Conservation (phyloP, 2,888 invertebrate species). For the Auanema freiburgensis region DNA sequence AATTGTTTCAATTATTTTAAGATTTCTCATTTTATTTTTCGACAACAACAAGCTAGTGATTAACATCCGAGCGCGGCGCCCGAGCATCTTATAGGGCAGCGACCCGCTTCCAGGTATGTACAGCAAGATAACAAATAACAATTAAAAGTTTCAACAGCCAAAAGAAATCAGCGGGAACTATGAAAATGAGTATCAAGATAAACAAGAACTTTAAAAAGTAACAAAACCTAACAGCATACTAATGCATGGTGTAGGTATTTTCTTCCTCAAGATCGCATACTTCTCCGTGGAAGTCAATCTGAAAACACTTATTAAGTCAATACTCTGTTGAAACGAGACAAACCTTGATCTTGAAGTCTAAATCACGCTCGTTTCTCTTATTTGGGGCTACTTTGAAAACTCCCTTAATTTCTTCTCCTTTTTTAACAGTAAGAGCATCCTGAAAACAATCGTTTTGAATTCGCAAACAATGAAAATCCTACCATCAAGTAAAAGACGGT, state of each 20-base stretch:
- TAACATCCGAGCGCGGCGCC: constrained; percentile 39
- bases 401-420: constrained; percentile 80
- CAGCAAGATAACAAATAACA: constrained; percentile 18
- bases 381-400: constrained; percentile 92
- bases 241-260: constrained; percentile 69
- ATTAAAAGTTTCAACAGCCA: constrained; percentile 6
- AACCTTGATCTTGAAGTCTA: constrained; percentile 82
- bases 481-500: constrained; percentile 92
- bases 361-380: constrained; percentile 88
- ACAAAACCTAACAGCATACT: constrained; percentile 25
- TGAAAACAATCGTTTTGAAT: too few relatives aligned
- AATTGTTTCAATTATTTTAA: too few relatives aligned
- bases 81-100: constrained; percentile 27
- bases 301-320: background rate
- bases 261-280: constrained; percentile 66
- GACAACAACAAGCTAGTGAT: constrained; percentile 18
- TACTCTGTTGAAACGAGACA: background rate
- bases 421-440: constrained; percentile 93
- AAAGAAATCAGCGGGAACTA: constrained; percentile 10
- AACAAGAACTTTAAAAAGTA: constrained; percentile 6
- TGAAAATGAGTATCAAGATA: constrained; percentile 19
- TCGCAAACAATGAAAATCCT: too few relatives aligned
- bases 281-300: constrained; percentile 74
- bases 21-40: constrained; percentile 6
- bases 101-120: constrained; percentile 41